Percentiles rank a stretch among this genome's conserved stretches.
Conservation (phyloP, 2,113 vertebrate genomes). For the Hippolais icterina region DNA sequence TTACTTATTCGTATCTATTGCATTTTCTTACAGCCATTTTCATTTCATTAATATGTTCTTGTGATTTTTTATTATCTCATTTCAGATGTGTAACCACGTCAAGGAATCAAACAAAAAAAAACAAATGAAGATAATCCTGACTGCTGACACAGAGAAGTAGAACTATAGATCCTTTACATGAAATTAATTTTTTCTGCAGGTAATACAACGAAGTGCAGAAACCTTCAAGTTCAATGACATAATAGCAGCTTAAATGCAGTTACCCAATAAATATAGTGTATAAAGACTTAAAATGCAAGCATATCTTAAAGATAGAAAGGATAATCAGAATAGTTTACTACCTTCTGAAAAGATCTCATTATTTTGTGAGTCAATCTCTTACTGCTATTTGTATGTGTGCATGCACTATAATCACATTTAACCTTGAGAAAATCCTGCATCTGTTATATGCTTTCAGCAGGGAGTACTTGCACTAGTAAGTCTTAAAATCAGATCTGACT, state of each 20-base stretch:
- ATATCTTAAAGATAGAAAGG: constrained; percentile 18
- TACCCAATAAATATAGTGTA: not conserved
- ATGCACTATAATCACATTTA: constrained; percentile 35
- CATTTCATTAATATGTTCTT: constrained; percentile 7
- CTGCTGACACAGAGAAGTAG: not conserved
- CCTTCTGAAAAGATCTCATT: constrained; percentile 40
- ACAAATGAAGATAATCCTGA: not conserved
- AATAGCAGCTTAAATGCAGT: constrained; percentile 18
- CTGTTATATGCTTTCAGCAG: constrained; percentile 38
- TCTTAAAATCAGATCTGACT: constrained; percentile 38
- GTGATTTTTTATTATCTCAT: constrained; percentile 20
- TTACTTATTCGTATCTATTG: constrained; percentile 29
- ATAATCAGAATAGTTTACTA: constrained; percentile 20
- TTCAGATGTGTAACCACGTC: not conserved
- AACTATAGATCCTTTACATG: not conserved
- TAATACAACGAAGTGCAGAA: constrained; percentile 8
- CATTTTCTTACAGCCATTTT: not conserved
- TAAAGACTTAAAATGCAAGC: constrained; percentile 10
- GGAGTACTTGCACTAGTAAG: constrained; percentile 27
- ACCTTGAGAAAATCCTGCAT: constrained; percentile 57
- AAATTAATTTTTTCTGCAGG: constrained; percentile 5
- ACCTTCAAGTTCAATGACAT: not conserved
- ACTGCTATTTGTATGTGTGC: constrained; percentile 13
- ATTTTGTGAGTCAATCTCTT: constrained; percentile 52
- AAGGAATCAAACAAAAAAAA: not conserved